A percentile compares a stretch with the other conserved stretches of the same genome.
Evolutionary conservation across 2,888 invertebrate genomes (phyloP).

Genomic region (Drosophila siamana): DNA sequence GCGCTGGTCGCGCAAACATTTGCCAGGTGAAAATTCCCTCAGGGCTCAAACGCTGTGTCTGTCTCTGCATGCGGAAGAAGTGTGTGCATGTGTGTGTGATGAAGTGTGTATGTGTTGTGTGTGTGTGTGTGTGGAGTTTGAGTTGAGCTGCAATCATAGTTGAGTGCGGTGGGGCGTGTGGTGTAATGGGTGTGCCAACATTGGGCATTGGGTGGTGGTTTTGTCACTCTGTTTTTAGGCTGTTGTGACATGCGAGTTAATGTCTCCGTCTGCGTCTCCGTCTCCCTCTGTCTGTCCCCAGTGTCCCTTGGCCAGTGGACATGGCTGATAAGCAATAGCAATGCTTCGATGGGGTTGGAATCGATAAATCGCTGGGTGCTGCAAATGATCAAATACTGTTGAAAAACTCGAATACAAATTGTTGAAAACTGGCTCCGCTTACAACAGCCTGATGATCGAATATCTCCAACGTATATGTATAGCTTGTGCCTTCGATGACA

Average conservation of each 20-base stretch:
- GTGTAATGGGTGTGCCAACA: constrained; percentile 43
- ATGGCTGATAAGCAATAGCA: constrained; percentile 40
- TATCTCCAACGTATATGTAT: constrained; percentile 12
- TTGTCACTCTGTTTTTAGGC: constrained; percentile 35
- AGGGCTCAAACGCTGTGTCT: constrained; percentile 17
- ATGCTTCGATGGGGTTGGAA: constrained; percentile 39
- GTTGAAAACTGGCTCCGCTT: neutral
- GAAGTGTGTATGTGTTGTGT: no score
- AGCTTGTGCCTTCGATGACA: constrained; percentile 48
- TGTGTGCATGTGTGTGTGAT: no score
- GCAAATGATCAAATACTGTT: neutral
- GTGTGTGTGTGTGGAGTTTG: constrained; percentile 3
- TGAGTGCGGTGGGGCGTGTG: constrained; percentile 13
- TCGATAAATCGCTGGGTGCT: constrained; percentile 42
- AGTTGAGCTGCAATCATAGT: constrained; percentile 49
- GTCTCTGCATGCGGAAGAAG: constrained; percentile 1
- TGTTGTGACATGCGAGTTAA: constrained; percentile 52
- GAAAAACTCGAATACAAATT: neutral
- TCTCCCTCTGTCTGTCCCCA: neutral
- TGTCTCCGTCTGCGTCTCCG: constrained; percentile 13
- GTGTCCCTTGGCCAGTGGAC: constrained; percentile 6
- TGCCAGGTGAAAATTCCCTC: constrained; percentile 48
- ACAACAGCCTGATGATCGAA: neutral
- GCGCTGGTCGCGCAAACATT: constrained; percentile 6
- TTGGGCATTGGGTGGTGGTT: constrained; percentile 26